Evolutionary conservation across 2,888 invertebrate species (phyloP).

Genomic region (Nasonia oneida): DNA sequence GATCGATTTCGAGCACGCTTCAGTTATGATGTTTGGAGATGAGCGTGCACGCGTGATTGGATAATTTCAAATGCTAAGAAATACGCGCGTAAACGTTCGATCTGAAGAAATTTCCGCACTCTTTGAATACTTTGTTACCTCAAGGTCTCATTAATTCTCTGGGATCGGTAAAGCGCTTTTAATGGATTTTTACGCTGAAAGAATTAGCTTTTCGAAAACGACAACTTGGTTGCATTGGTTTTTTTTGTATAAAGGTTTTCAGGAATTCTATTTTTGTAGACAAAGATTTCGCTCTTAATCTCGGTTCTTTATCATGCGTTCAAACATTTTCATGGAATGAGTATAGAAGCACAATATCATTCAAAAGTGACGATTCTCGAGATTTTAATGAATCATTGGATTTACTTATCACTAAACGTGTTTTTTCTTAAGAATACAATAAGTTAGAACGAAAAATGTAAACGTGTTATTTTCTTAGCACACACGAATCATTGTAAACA

Average conservation of each 20-base stretch:
- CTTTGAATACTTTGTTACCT: slow-evolving; percentile 42
- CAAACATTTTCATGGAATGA: background rate
- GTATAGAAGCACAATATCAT: background rate
- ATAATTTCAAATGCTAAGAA: background rate
- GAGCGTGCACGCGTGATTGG: background rate
- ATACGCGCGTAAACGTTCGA: background rate
- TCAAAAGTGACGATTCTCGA: background rate
- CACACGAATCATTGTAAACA: background rate
- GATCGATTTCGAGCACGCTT: background rate
- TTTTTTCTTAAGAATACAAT: background rate
- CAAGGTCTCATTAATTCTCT: slow-evolving; percentile 53
- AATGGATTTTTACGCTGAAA: slow-evolving; percentile 4
- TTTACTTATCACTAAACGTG: slow-evolving; percentile 31
- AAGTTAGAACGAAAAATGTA: background rate
- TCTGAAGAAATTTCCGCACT: slow-evolving; percentile 51
- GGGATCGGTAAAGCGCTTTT: slow-evolving; percentile 21
- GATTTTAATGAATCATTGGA: slow-evolving; percentile 12
- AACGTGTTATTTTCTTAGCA: background rate
- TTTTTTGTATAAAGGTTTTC: slow-evolving; percentile 1
- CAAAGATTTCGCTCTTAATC: background rate
- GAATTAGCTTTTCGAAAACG: background rate
- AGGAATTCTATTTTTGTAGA: slow-evolving; percentile 11
- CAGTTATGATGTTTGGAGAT: slow-evolving; percentile 5
- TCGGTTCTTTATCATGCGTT: background rate
- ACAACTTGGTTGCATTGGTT: background rate